Percentiles rank a stretch among this genome's conserved stretches.
These are phyloP conservation scores for Etheostoma perlongum DNA, from an alignment of 2,797 vertebrate species.

Conservation along the genomic window DNA sequence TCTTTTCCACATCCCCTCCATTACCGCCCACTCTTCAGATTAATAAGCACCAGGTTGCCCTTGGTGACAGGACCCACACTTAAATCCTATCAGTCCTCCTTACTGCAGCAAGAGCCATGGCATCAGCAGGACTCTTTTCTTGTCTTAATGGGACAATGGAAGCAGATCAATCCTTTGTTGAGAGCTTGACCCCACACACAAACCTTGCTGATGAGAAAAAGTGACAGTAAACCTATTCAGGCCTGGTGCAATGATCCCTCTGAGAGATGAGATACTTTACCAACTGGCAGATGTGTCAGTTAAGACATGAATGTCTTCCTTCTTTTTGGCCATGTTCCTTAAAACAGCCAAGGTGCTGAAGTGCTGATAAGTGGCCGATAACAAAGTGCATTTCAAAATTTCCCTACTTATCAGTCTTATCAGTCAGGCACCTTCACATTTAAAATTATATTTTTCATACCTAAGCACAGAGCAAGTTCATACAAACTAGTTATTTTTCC, in stretches of 20 bases:
- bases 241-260: slow-evolving; percentile 46
- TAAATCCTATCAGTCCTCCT: slow-evolving; percentile 79
- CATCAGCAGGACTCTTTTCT: slow-evolving; percentile 79
- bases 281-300: slow-evolving; percentile 58
- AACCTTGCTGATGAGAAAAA: slow-evolving; percentile 70
- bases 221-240: slow-evolving; percentile 81
- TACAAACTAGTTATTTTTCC: background rate
- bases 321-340: background rate
- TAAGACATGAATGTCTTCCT: background rate
- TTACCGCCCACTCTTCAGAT: slow-evolving; percentile 56
- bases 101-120: slow-evolving; percentile 56
- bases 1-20: slow-evolving; percentile 33
- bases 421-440: background rate
- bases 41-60: slow-evolving; percentile 85
- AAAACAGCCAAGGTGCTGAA: background rate
- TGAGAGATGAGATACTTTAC: slow-evolving; percentile 52
- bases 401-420: background rate
- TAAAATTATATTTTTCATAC: background rate
- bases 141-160: slow-evolving; percentile 81
- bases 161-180: slow-evolving; percentile 73
- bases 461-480: background rate
- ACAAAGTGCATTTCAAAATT: slow-evolving; percentile 4
- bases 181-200: slow-evolving; percentile 73
- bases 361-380: background rate
- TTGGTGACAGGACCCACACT: slow-evolving; percentile 79